A percentile compares a stretch with the other conserved stretches of the same genome.
Conservation (phyloP, 2,888 invertebrate genomes). For the Deilephila elpenor region DNA sequence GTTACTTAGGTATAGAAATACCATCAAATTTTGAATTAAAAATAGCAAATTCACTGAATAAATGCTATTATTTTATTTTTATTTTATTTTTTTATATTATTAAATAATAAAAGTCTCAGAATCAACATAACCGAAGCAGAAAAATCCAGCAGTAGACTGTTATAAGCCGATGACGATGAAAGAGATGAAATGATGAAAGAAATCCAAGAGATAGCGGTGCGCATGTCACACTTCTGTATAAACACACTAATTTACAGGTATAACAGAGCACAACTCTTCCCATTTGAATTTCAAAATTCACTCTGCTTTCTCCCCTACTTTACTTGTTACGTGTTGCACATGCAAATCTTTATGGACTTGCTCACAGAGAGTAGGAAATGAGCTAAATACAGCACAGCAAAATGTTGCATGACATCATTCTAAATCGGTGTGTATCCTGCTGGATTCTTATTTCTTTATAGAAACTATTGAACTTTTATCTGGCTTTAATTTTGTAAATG, state of each 20-base stretch:
- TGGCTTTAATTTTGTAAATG: no score
- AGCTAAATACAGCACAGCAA: neutral
- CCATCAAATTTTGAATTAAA: no score
- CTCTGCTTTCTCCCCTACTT: slow-evolving; percentile 29
- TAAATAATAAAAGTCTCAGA: no score
- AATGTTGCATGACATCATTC: neutral
- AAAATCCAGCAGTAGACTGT: no score
- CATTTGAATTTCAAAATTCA: slow-evolving; percentile 25
- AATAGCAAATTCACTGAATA: no score
- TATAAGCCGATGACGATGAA: no score
- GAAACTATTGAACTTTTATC: no score
- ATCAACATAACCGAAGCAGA: no score
- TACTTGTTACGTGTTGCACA: slow-evolving; percentile 25
- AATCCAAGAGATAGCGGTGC: neutral
- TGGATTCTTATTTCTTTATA: neutral
- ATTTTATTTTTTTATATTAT: no score
- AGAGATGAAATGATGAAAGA: neutral
- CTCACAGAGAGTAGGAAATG: neutral
- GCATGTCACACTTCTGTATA: neutral
- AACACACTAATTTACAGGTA: slow-evolving; percentile 27
- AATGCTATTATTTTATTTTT: no score
- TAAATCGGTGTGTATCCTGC: neutral
- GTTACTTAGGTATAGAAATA: no score
- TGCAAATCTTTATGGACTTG: slow-evolving; percentile 8
- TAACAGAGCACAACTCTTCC: slow-evolving; percentile 28